Evolutionary conservation across 2,797 vertebrate species (phyloP), one percentile per base, ranked within the genome.

Genomic region (Enteromius mattozi): DNA sequence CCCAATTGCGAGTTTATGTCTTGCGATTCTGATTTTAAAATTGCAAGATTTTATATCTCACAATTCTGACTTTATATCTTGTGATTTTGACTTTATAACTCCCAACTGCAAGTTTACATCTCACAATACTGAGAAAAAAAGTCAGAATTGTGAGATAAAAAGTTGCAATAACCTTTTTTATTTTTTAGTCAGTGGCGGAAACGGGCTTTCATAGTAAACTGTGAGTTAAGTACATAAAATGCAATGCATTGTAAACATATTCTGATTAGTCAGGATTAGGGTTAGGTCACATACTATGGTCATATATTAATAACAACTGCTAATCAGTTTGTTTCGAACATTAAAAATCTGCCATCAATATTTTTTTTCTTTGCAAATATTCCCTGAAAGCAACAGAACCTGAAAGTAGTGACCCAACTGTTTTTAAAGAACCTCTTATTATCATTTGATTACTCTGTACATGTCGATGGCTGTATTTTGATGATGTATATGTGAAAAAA

Each of bases 401-500:
- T 61, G 61, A 51, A 78, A 69, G 12, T 19, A 63, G 30, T n/a
- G 56, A 78, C 59, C 10, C 51, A 47, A 30, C 27, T 4, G 1
- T 51, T 47, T 56, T 49, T 24, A 72, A 61, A 65, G 42, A 19
- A n/a, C 56, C 27, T 21, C 33, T 81, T 80, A 77, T 9, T 30
- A 66, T 80, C 49, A 72, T 76, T 72, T 63, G 35, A 42, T 63
- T 76, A 19, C 42, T 27, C 45, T 12, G 19, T n/a, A 42, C 74
- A 10, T 65, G 61, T 59, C 19, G 45, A 17, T 72, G 65, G 49
- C 71, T 51, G 35, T 59, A 78, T 81, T 84, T 30, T 78, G 59
- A n/a, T 82, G 54, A 40, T 37, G 24, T 72, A 42, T 82, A 71
- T 76, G 21, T 51, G 63, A 74, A 77, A 77, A 56, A 65, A 77